These are phyloP conservation scores for Pangasius djambal DNA, from an alignment of 2,797 vertebrate genomes.

Conservation along the genomic window DNA sequence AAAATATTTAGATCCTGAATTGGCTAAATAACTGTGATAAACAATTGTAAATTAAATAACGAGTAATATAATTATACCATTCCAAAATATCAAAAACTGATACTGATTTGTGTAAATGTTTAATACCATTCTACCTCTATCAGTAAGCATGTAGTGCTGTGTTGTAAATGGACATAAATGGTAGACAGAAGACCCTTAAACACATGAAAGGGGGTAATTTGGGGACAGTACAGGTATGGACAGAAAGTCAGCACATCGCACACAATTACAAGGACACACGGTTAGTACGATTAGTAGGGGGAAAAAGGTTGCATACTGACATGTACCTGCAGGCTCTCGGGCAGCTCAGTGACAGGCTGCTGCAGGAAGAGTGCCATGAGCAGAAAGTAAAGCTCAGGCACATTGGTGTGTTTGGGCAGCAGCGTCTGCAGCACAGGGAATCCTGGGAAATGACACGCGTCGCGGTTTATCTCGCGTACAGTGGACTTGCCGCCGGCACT, in stretches of 20 bases:
- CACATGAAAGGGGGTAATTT: too few species aligned
- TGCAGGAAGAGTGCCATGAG: constrained; percentile 98
- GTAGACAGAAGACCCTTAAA: not conserved
- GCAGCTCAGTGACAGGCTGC: constrained; percentile 95
- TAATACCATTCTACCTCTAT: not conserved
- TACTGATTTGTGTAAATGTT: not conserved
- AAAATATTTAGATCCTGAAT: not conserved
- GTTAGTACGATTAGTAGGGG: constrained; percentile 51
- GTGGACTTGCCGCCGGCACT: constrained; percentile 91
- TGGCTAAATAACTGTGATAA: not conserved
- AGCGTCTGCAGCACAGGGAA: constrained; percentile 93
- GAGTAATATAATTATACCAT: not conserved
- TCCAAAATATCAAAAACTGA: not conserved
- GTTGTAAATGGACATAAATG: not conserved
- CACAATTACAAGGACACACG: not conserved
- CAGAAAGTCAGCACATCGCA: not conserved
- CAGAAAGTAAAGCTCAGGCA: constrained; percentile 96
- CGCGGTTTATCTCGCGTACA: constrained; percentile 93
- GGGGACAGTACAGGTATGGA: not conserved
- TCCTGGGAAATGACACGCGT: constrained; percentile 95
- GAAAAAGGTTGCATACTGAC: constrained; percentile 73
- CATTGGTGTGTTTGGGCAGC: constrained; percentile 96
- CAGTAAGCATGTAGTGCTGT: not conserved
- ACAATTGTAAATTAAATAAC: not conserved
- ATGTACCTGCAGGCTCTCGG: constrained; percentile 98